Conservation (phyloP, 2,113 vertebrate species). For the Muntiacus muntjak region DNA sequence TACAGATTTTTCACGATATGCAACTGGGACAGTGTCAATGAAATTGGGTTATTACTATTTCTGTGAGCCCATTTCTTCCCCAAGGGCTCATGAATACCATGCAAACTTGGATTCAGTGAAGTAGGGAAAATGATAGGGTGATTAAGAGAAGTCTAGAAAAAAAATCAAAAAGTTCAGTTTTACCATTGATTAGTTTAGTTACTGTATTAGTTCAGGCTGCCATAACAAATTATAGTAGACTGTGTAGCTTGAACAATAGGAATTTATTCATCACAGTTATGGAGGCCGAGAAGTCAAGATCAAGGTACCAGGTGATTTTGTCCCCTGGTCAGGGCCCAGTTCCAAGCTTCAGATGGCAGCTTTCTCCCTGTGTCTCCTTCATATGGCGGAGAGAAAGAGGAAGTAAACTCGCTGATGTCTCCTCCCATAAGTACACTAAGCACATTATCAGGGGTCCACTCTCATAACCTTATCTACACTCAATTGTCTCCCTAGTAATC, state of each 20-base stretch:
- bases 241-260: background rate
- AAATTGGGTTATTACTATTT: background rate
- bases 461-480: background rate
- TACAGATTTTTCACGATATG: background rate
- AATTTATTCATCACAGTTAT: background rate
- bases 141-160: background rate
- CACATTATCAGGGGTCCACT: background rate
- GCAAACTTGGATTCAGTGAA: background rate
- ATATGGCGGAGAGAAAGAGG: background rate
- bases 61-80: background rate
- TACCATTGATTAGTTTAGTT: background rate
- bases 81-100: background rate
- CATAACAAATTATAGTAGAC: background rate
- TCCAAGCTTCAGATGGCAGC: background rate
- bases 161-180: background rate
- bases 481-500: background rate
- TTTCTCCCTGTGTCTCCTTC: background rate
- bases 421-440: background rate
- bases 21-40: background rate
- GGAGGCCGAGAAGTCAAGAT: background rate
- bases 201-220: background rate
- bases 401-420: background rate
- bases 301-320: background rate
- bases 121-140: background rate
- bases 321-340: background rate